Conservation (phyloP, 1,140 invertebrate species). For the Diprion similis region DNA sequence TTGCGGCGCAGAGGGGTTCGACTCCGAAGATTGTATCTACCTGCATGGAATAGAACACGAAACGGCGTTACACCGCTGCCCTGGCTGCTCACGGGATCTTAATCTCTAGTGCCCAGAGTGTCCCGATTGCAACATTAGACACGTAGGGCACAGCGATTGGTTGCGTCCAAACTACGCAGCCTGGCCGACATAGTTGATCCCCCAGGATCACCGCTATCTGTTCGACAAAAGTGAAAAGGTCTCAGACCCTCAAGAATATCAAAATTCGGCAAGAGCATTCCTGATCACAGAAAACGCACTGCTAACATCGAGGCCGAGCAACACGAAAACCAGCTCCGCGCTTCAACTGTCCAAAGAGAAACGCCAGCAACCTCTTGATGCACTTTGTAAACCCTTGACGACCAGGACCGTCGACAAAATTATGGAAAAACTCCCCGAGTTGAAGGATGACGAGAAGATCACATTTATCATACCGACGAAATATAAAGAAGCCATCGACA, state of each 20-base stretch:
- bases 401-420: conserved; percentile 14
- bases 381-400: background rate
- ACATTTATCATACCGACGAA: no score
- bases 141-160: no score
- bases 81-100: no score
- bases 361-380: background rate
- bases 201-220: conserved; percentile 17
- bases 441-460: no score
- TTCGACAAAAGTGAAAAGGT: background rate
- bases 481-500: background rate
- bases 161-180: no score
- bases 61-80: no score
- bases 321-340: background rate
- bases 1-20: conserved; percentile 24
- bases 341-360: conserved; percentile 11
- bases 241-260: background rate
- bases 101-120: no score
- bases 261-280: background rate
- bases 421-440: conserved; percentile 7
- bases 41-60: background rate
- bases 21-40: conserved; percentile 16
- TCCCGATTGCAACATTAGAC: no score
- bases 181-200: conserved; percentile 15
- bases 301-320: background rate
- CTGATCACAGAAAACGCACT: conserved; percentile 9